Evolutionary conservation across 2,888 invertebrate genomes (phyloP).

Genomic region (Tethea ocularis): DNA sequence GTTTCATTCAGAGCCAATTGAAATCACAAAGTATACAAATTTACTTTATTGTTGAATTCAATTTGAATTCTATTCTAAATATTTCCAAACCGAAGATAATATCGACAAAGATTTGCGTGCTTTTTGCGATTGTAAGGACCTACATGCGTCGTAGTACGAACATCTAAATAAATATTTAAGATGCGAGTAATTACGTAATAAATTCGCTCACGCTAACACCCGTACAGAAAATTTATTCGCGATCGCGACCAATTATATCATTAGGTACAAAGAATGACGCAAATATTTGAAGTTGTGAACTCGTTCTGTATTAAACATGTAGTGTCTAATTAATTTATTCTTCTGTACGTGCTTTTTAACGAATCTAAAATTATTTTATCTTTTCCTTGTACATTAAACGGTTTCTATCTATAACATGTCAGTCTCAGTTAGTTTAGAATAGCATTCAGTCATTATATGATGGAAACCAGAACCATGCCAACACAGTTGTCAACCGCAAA

Average conservation of each 20-base stretch:
- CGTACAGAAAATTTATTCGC: background rate
- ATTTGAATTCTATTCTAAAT: too few species aligned
- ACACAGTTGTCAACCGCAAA: background rate
- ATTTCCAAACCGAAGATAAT: background rate
- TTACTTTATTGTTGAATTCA: too few species aligned
- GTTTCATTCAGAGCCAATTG: too few species aligned
- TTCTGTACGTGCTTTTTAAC: background rate
- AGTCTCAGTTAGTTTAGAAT: too few species aligned
- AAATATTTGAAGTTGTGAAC: conserved; percentile 4
- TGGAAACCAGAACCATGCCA: background rate
- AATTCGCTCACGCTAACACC: background rate
- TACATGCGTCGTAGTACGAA: background rate
- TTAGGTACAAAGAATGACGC: background rate
- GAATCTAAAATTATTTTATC: background rate
- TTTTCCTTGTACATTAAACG: background rate
- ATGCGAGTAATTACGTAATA: background rate
- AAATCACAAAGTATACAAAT: too few species aligned
- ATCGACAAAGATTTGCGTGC: background rate
- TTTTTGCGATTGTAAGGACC: background rate
- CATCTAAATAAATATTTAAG: conserved; percentile 3
- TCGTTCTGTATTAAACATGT: background rate
- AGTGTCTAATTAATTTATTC: background rate
- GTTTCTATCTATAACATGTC: background rate
- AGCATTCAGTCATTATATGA: too few species aligned
- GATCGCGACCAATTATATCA: background rate